Conservation (phyloP, 2,888 invertebrate species). For the Hemaris fuciformis region DNA sequence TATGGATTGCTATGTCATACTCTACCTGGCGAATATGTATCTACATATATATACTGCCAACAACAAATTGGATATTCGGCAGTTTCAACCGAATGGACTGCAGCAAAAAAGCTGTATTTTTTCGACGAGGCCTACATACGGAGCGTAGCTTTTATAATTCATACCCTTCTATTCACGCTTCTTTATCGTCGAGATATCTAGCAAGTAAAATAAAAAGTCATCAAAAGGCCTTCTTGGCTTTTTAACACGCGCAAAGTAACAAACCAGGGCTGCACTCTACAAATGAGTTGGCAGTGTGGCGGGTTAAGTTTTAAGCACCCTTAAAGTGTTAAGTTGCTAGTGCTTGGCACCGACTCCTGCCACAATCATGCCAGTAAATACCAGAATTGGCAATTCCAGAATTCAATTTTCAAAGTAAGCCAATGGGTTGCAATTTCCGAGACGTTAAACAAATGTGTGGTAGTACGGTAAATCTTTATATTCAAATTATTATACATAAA, state of each 20-base stretch:
- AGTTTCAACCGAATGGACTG: too few relatives aligned
- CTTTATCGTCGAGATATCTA: not conserved
- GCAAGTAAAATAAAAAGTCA: not conserved
- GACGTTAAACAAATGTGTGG: too few relatives aligned
- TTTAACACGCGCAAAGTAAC: not conserved
- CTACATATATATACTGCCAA: too few relatives aligned
- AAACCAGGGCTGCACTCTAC: not conserved
- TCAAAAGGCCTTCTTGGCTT: not conserved
- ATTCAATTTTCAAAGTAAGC: slow-evolving; percentile 2
- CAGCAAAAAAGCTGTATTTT: too few relatives aligned
- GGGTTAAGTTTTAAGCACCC: slow-evolving; percentile 11
- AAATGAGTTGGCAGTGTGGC: slow-evolving; percentile 11
- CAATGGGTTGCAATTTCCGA: not conserved
- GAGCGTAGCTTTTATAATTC: too few relatives aligned
- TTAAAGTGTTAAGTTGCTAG: slow-evolving; percentile 12
- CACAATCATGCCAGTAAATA: slow-evolving; percentile 2
- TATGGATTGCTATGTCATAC: too few relatives aligned
- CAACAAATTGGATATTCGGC: too few relatives aligned
- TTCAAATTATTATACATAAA: too few relatives aligned
- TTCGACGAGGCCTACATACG: too few relatives aligned
- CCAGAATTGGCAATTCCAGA: not conserved
- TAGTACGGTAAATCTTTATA: too few relatives aligned
- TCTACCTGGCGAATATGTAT: too few relatives aligned
- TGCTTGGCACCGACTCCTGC: slow-evolving; percentile 1
- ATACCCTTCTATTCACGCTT: not conserved